These are phyloP conservation scores for Drosophila tropicalis DNA, from an alignment of 1,140 invertebrate genomes.

Conservation along the genomic window DNA sequence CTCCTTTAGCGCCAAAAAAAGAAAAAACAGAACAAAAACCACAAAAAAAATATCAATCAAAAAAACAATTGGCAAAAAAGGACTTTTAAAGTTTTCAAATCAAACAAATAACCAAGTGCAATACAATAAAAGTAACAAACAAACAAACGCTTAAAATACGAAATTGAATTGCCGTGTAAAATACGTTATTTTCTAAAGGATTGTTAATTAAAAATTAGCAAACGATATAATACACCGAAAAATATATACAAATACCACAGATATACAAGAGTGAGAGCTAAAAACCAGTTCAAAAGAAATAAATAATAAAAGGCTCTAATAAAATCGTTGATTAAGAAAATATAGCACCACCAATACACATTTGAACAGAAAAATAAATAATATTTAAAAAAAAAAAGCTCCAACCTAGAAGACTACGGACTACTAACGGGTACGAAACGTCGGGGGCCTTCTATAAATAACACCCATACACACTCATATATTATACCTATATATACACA, in stretches of 20 bases:
- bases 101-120: neutral
- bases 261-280: neutral
- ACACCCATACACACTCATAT: constrained; percentile 49
- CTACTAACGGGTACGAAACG: constrained; percentile 36
- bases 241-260: neutral
- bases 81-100: constrained; percentile 6
- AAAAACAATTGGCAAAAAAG: constrained; percentile 23
- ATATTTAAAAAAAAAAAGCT: constrained; percentile 32
- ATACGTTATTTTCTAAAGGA: neutral
- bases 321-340: constrained; percentile 14
- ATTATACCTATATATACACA: neutral
- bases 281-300: constrained; percentile 5
- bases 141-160: neutral
- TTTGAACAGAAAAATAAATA: constrained; percentile 4
- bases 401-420: constrained; percentile 21
- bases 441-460: constrained; percentile 51
- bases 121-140: neutral
- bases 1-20: constrained; percentile 66
- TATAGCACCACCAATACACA: constrained; percentile 11
- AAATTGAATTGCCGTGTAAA: constrained; percentile 2
- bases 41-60: constrained; percentile 19
- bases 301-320: constrained; percentile 7
- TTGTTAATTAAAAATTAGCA: constrained; percentile 13
- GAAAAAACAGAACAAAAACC: constrained; percentile 16
- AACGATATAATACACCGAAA: neutral